Evolutionary conservation across 2,113 vertebrate genomes (phyloP), one percentile per base, ranked within the genome.

Genomic region (Delphinapterus leucas): DNA sequence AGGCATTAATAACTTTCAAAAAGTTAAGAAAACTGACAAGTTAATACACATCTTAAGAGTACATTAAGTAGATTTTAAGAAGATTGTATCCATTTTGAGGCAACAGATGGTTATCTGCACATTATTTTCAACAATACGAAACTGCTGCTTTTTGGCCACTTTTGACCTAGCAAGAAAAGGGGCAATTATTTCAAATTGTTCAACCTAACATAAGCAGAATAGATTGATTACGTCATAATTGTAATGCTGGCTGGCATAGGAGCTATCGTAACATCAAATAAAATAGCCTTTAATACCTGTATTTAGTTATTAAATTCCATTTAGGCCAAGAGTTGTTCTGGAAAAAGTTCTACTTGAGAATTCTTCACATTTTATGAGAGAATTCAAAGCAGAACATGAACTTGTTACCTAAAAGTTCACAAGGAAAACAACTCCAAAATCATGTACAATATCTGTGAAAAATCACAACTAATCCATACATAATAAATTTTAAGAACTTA

Each of bases 331-430:
- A 85, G 33, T 49, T 6, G 23, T 79, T 88, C 26, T 92, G 17
- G 17, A 61, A 44, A 90, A 97, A 93, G 74, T 84, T 83, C 36
- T 90, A 74, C 73, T 60, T 67, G 36, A 86, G 82, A 95, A 93
- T 83, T 95, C 47, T 91, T 73, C 31, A 71, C 14, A 63, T 93
- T 55, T 88, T 77, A 71, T 33, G 23, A 84, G 31, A 77, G 8
- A 90, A 93, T 68, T 90, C 25, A 88, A 93, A 79, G 12, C 2
- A 85, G 25, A 88, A 18, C 2, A 49, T 68, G 9, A 87, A 83
- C 13, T n/a, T 88, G 7, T 60, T 60, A 84, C 55, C 25, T 47
- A 25, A 80, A 89, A 81, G 68, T 96, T 94, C 63, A 36, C n/a
- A 92, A 36, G 12, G 13, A 17, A 82, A 89, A 63, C 63, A 89